Conservation (phyloP, 2,797 vertebrate species). For the Crax fasciolata region DNA sequence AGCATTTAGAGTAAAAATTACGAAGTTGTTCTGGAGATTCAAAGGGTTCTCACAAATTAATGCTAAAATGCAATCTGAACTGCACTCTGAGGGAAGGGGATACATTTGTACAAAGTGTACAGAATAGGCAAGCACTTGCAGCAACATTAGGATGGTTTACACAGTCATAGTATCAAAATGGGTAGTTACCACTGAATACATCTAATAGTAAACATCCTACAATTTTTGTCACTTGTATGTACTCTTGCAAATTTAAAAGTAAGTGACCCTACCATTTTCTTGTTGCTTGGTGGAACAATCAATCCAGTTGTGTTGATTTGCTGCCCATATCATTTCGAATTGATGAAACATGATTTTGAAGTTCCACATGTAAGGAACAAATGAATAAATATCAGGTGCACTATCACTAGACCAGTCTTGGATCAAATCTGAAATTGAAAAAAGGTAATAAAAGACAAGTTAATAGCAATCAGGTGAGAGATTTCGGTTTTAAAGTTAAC, state of each 20-base stretch:
- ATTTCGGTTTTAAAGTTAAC: neutral
- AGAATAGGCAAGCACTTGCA: neutral
- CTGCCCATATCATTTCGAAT: slow-evolving; percentile 99
- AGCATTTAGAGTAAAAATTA: neutral
- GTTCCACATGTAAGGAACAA: slow-evolving; percentile 97
- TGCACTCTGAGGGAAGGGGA: neutral
- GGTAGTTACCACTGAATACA: neutral
- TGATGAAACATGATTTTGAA: slow-evolving; percentile 98
- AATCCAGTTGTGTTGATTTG: slow-evolving; percentile 99
- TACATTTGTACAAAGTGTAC: neutral
- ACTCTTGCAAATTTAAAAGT: neutral
- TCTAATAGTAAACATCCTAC: neutral
- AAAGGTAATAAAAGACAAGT: slow-evolving; percentile 22
- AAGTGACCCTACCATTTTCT: slow-evolving; percentile 91
- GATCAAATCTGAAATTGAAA: slow-evolving; percentile 90
- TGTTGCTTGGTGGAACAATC: slow-evolving; percentile 99
- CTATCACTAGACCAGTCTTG: slow-evolving; percentile 98
- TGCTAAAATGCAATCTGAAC: neutral
- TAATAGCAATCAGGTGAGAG: neutral
- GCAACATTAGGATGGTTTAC: neutral
- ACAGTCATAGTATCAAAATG: neutral
- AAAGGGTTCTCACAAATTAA: neutral
- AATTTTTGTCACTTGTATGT: neutral
- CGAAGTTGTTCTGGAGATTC: neutral
- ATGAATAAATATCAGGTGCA: slow-evolving; percentile 97